Conservation (phyloP, 2,797 vertebrate species). For the Neosilurus hyrtlii region DNA sequence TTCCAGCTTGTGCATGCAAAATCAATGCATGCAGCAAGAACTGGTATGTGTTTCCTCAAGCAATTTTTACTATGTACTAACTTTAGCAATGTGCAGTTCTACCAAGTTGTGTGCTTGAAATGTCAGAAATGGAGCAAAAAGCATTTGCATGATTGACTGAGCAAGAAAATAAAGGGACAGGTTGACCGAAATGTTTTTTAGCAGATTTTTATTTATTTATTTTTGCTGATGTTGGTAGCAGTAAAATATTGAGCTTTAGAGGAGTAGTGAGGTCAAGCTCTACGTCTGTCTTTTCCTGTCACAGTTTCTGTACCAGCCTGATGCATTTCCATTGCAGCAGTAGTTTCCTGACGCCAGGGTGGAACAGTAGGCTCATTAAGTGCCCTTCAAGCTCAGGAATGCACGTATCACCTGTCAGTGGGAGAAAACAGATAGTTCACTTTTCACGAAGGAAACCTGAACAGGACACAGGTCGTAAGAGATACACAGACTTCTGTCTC, state of each 20-base stretch:
- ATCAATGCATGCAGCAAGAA: constrained; percentile 10
- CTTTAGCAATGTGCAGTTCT: neutral
- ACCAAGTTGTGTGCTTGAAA: neutral
- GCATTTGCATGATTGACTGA: neutral
- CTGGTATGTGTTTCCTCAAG: constrained; percentile 6
- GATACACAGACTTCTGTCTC: constrained; percentile 8
- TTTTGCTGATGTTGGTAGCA: neutral
- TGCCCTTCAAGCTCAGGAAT: constrained; percentile 34
- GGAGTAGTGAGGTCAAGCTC: neutral
- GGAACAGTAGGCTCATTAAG: constrained; percentile 41
- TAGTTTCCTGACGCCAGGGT: constrained; percentile 3
- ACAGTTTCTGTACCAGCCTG: constrained; percentile 8
- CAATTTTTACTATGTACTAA: neutral
- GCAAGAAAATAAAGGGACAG: neutral
- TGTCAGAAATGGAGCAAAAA: neutral
- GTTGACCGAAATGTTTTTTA: neutral
- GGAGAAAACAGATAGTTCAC: constrained; percentile 34
- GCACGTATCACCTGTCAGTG: constrained; percentile 35
- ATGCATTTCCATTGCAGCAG: constrained; percentile 39
- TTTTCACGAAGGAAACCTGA: constrained; percentile 26
- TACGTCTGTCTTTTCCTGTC: neutral
- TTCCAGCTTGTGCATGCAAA: constrained; percentile 16
- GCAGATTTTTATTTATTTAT: neutral
- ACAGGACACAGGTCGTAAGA: constrained; percentile 11
- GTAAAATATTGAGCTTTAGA: neutral